These are phyloP conservation scores for Mystacides longicornis DNA, from an alignment of 2,888 invertebrate genomes.

Conservation along the genomic window DNA sequence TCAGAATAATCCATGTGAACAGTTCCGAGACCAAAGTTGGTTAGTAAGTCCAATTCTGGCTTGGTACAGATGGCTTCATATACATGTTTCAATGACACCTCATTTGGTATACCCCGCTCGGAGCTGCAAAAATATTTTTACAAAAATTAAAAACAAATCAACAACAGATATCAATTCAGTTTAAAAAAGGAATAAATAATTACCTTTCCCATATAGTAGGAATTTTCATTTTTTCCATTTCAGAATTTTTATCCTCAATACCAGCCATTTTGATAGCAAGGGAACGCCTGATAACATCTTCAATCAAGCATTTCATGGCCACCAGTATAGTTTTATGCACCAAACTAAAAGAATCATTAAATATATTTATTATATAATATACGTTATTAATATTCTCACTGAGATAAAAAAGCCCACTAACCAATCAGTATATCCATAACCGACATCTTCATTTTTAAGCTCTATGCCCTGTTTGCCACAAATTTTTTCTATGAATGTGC, in stretches of 20 bases:
- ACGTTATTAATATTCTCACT: not conserved
- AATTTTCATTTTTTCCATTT: too few relatives aligned
- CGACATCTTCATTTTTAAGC: slow-evolving; percentile 41
- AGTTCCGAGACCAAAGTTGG: slow-evolving; percentile 21
- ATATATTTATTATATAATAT: not conserved
- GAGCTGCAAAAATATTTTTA: slow-evolving; percentile 8
- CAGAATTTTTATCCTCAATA: slow-evolving; percentile 8
- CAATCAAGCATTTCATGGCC: slow-evolving; percentile 45
- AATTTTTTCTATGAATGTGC: slow-evolving; percentile 37
- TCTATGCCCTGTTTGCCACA: slow-evolving; percentile 42
- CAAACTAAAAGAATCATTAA: slow-evolving; percentile 32
- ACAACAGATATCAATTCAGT: not conserved
- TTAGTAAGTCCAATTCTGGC: slow-evolving; percentile 22
- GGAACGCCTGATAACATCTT: slow-evolving; percentile 40
- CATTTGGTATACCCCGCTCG: slow-evolving; percentile 4
- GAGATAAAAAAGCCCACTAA: slow-evolving; percentile 25
- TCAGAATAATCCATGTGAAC: slow-evolving; percentile 11
- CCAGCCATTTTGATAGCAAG: slow-evolving; percentile 31
- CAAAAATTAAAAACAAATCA: not conserved
- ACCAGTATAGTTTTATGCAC: slow-evolving; percentile 46
- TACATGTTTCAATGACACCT: slow-evolving; percentile 18
- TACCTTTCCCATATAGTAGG: slow-evolving; percentile 16
- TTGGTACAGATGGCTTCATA: slow-evolving; percentile 22
- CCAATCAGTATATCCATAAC: slow-evolving; percentile 41
- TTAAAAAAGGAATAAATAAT: not conserved